Base-by-base conservation (phyloP, 2,113 vertebrate genomes). In the Abramis brama region DNA sequence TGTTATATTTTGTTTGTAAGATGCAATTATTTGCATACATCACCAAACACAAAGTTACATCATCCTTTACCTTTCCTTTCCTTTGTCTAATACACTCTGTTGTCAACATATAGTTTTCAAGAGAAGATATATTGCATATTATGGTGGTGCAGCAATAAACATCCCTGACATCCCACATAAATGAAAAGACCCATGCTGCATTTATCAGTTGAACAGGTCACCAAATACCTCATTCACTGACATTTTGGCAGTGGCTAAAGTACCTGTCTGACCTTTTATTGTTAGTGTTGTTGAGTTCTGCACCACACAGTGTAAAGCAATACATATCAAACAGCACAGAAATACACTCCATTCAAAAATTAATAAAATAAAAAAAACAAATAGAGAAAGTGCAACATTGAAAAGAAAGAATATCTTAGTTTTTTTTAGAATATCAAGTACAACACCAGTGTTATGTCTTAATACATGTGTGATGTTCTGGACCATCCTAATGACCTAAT, bases 401-500 rank as follows among this genome's bases (percentile, higher is more conserved):
- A 52, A 79, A 60, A 15, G 2, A 79, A 23, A 57, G 2, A 23
- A 23, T 52, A 52, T 21, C 4, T 33, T 77, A 33, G 19, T 1
- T 33, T 60, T 79, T 30, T 23, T 59, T 39, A 3, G 1, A 79
- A 64, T 9, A 19, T 45, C 23, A 6, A 39, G 76, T 39, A 59
- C 5, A 39, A 4, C 21, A 60, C 10, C 30, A 36, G 30, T 39
- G 30, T 59, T 73, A 43, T 5, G 5, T 73, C 21, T 36, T 43
- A 73, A 45, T 73, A 43, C 5, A 21, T 59, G 50, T 57, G 50
- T 33, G 75, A 77, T 77, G 89, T 59, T 77, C 59, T 70, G 39
- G 52, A 33, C 52, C 39, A 52, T 74, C 83, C 86, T 91, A 90
- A 90, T 93, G 89, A 90, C 87, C 85, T 92, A 83, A 57, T 57